Evolutionary conservation across 1,140 invertebrate genomes (phyloP).

Genomic region (Plutomurus gul): DNA sequence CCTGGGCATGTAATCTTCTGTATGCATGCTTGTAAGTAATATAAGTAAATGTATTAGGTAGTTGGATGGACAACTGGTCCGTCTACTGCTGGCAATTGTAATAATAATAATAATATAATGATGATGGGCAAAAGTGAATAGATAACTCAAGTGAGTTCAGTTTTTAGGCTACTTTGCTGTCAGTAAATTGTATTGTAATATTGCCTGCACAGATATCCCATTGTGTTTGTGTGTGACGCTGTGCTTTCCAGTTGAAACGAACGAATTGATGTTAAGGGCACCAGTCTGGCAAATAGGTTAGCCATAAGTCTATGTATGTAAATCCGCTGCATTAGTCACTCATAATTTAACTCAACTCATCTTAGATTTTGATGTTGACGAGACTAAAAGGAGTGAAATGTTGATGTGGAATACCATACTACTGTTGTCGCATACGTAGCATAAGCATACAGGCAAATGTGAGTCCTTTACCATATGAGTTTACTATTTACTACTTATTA

Average conservation of each 20-base stretch:
- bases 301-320: neutral
- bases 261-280: too few species aligned
- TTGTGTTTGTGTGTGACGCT: too few species aligned
- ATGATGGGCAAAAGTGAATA: slow-evolving; percentile 21
- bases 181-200: neutral
- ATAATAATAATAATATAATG: slow-evolving; percentile 30
- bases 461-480: too few species aligned
- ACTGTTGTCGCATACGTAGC: too few species aligned
- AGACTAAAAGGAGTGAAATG: neutral
- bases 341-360: too few species aligned
- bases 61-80: slow-evolving; percentile 10
- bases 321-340: neutral
- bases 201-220: neutral
- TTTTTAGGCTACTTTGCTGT: neutral
- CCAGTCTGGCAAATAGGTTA: too few species aligned
- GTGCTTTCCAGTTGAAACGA: too few species aligned
- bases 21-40: neutral
- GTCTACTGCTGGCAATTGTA: slow-evolving; percentile 11
- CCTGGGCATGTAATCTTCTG: neutral
- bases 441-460: too few species aligned
- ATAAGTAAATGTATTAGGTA: neutral
- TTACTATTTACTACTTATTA: too few species aligned
- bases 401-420: neutral
- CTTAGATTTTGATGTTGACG: neutral
- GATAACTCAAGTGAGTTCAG: neutral